Evolutionary conservation across 2,113 vertebrate species (phyloP), one percentile per base, ranked within the genome.

Genomic region (Anguilla rostrata): DNA sequence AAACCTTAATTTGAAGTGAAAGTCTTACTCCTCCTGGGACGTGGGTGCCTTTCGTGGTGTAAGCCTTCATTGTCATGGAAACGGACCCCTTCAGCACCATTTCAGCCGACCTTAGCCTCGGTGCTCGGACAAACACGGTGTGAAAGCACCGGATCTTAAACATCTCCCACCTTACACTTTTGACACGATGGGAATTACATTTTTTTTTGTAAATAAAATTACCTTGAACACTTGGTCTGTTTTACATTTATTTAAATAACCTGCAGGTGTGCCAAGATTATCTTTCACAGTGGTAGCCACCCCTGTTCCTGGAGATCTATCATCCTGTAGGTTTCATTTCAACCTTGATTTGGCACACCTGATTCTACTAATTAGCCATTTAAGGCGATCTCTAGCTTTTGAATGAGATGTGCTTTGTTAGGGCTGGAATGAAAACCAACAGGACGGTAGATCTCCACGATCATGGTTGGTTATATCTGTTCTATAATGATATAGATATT

Each of bases 41-140:
- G 2, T 34, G 71, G n/a, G 9, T 8, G 71, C n/a, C 29, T 9
- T 34, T 75, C 26, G 1, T 66, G 26, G 20, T 34, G 2, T 34
- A 34, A 29, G 71, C 8, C n/a, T 20, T 75, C 8, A 12, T 71
- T n/a, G 16, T n/a, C 26, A 11, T 71, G 63, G 63, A 71, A n/a
- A n/a, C 26, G 26, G 41, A 41, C 66, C 18, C 18, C 14, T 53
- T 39, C 16, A 75, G 26, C 26, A 71, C 56, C 40, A 29, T 84
- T 84, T 22, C 83, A 78, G 39, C 26, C 82, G 88, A 79, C 41
- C 66, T 84, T 39, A 39, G 15, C 39, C 15, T 71, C 63, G 9
- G 16, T 71, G 63, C 63, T n/a, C 26, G 4, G 20, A 20, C 22
- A 2, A 12, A 15, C 71, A 75, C n/a, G 1, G 5, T 75, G 71